Conservation (phyloP, 2,797 vertebrate genomes). For the Aplochiton taeniatus region DNA sequence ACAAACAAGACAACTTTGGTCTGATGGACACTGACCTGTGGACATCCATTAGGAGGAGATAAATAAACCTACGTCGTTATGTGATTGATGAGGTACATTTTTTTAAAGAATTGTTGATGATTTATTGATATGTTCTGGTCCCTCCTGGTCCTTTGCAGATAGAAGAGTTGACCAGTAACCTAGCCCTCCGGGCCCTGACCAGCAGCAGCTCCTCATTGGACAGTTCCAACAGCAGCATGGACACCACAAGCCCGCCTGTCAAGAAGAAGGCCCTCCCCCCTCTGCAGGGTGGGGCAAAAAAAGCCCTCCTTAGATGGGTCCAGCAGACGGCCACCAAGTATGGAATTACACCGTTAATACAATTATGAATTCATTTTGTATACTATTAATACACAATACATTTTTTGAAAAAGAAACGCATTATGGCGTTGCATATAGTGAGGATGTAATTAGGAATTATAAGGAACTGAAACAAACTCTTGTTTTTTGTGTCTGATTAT, state of each 20-base stretch:
- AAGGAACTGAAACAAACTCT: too few species aligned
- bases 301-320: slow-evolving; percentile 92
- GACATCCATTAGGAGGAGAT: too few species aligned
- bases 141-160: slow-evolving; percentile 74
- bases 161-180: slow-evolving; percentile 92
- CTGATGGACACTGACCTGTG: too few species aligned
- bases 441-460: too few species aligned
- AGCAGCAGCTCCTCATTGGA: slow-evolving; percentile 91
- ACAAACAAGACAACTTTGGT: too few species aligned
- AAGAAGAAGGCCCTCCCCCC: slow-evolving; percentile 88
- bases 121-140: not conserved
- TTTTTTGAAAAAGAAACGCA: not conserved
- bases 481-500: slow-evolving; percentile 1
- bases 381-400: not conserved
- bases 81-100: too few species aligned
- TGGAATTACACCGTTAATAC: slow-evolving; percentile 25
- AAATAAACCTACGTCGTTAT: too few species aligned
- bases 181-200: slow-evolving; percentile 84
- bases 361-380: too few species aligned
- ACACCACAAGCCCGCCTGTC: slow-evolving; percentile 88
- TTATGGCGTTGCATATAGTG: not conserved
- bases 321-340: slow-evolving; percentile 91
- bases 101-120: not conserved
- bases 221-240: slow-evolving; percentile 84
- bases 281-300: slow-evolving; percentile 88